Percentiles rank a stretch among this genome's conserved stretches.
phyloP scores from a whole-genome alignment of 2,797 vertebrate species.

The Fistularia tabacaria region DNA sequence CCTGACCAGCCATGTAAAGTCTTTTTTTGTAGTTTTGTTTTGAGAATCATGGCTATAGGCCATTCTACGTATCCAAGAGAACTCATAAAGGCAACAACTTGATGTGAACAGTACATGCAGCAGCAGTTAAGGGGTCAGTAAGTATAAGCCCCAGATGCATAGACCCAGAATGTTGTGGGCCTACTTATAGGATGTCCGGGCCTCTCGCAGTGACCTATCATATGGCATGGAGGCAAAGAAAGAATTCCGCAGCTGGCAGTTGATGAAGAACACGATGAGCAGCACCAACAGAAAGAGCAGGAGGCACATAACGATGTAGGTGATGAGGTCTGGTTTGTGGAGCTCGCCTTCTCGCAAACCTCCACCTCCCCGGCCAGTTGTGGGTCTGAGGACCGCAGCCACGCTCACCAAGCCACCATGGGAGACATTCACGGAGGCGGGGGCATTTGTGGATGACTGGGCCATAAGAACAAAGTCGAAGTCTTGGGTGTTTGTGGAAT shows the following conservation, averaged over 20 bases:
- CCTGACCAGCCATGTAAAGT: background rate
- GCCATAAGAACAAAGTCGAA: slow-evolving; percentile 80
- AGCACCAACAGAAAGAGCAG: slow-evolving; percentile 90
- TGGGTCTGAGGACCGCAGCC: slow-evolving; percentile 86
- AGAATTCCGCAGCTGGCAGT: slow-evolving; percentile 96
- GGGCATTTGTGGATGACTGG: slow-evolving; percentile 78
- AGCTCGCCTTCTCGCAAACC: slow-evolving; percentile 87
- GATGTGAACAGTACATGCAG: slow-evolving; percentile 16
- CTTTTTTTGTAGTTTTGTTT: background rate
- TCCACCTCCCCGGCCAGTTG: slow-evolving; percentile 62
- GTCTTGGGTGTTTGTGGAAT: slow-evolving; percentile 85
- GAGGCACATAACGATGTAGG: slow-evolving; percentile 93
- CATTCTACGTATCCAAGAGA: slow-evolving; percentile 10
- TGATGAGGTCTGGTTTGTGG: slow-evolving; percentile 90
- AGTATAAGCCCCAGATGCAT: background rate
- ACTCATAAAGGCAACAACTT: slow-evolving; percentile 25
- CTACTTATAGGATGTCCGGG: slow-evolving; percentile 91
- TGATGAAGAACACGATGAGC: slow-evolving; percentile 95
- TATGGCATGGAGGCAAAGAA: slow-evolving; percentile 97
- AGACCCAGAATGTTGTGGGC: slow-evolving; percentile 6
- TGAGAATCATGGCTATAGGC: background rate
- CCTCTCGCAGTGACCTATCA: slow-evolving; percentile 92
- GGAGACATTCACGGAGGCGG: slow-evolving; percentile 83
- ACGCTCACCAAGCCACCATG: slow-evolving; percentile 85
- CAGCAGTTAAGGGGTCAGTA: slow-evolving; percentile 15